Base-by-base conservation (phyloP, 2,797 vertebrate genomes). In the Coilia nasus region DNA sequence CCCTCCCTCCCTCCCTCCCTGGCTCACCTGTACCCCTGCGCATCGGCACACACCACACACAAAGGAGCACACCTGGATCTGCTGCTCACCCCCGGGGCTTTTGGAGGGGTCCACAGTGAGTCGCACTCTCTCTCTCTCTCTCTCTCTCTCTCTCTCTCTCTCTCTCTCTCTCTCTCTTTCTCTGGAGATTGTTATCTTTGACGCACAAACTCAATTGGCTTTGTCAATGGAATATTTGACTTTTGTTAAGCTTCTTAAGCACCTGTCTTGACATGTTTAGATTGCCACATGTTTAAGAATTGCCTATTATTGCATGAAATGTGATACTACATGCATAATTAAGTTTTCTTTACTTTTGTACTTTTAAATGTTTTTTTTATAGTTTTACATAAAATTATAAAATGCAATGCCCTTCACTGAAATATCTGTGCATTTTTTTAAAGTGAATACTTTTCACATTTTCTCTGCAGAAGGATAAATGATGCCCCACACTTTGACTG, bases 401-500 rank as follows among this genome's bases (percentile, higher is more conserved):
- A 71, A 71, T 71, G 60, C 35, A 54, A 54, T 54, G 50, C 50
- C 7, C 50, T 54, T 10, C 3, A 54, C 50, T 54, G 50, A 54
- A 9, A 54, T 10, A 54, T 54, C 50, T 54, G 50, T 54, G 50
- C 7, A 10, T 54, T 14, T 54, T 14, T 54, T 54, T 54, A 41
- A 41, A 41, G 35, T 41, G 2, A 41, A 41, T 54, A 2, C 1
- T 54, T 14, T 54, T 54, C 50, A 9, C 50, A 10, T 54, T 14
- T 54, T 54, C 50, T 9, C 50, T 54, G 50, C 50, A 54, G 91
- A 82, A 84, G 88, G 84, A 71, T 83, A 50, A 81, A 94, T 85
- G 88, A 96, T 96, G 95, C 87, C 94, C 89, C 87, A 90, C 84
- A 89, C 85, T 86, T 84, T 95, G 81, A 93, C 85, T 11, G 93